Evolutionary conservation across 2,888 invertebrate species (phyloP).

Genomic region (Luperina testacea): DNA sequence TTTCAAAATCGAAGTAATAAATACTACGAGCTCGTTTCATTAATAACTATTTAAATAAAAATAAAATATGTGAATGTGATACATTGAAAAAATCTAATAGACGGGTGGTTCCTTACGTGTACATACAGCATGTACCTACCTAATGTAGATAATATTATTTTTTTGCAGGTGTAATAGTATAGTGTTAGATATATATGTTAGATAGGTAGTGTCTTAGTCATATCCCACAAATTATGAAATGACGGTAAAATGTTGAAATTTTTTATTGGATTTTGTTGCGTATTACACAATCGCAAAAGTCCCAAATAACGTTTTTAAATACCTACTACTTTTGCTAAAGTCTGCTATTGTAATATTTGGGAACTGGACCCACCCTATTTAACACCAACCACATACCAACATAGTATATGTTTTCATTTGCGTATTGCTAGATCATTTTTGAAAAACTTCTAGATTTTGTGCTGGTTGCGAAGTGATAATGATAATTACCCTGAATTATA

Average conservation of each 20-base stretch:
- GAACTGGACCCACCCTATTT: background rate
- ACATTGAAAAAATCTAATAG: background rate
- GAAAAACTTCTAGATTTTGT: slow-evolving; percentile 11
- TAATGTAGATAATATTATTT: background rate
- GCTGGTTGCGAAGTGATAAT: slow-evolving; percentile 23
- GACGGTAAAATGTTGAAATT: background rate
- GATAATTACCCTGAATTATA: slow-evolving; percentile 49
- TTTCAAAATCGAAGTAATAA: slow-evolving; percentile 1
- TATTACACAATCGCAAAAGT: background rate
- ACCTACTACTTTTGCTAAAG: background rate
- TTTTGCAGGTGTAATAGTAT: background rate
- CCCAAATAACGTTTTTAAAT: background rate
- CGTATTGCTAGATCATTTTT: slow-evolving; percentile 9
- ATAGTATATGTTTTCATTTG: background rate
- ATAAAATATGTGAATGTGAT: background rate
- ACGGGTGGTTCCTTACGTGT: background rate
- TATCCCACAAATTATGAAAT: background rate
- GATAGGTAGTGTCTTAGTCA: background rate
- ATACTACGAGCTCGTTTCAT: background rate
- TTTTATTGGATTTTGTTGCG: background rate
- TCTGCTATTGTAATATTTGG: background rate
- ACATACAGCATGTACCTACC: background rate
- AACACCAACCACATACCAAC: background rate
- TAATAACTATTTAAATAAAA: background rate
- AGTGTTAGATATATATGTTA: too few species aligned